A percentile compares a stretch with the other conserved stretches of the same genome.
phyloP scores from a whole-genome alignment of 2,888 invertebrate species.

The Clistopyga incitator region DNA sequence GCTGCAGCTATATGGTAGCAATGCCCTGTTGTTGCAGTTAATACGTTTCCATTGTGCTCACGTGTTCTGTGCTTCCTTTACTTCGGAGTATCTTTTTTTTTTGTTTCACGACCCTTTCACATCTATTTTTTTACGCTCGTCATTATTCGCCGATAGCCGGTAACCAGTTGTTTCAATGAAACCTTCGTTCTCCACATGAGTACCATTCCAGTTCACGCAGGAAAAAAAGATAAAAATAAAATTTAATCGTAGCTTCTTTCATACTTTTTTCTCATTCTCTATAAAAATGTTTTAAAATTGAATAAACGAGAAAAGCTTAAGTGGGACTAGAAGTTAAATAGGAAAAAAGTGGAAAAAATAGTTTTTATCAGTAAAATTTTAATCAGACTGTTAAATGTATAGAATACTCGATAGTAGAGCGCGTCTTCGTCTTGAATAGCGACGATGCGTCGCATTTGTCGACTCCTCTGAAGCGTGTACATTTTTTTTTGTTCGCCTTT shows the following conservation, averaged over 20 bases:
- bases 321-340: too few species aligned
- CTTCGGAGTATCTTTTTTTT: slow-evolving; percentile 24
- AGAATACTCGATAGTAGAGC: too few species aligned
- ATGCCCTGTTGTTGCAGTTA: slow-evolving; percentile 66
- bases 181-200: slow-evolving; percentile 36
- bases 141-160: slow-evolving; percentile 1
- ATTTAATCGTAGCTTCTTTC: neutral
- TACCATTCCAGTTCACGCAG: neutral
- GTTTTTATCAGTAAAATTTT: too few species aligned
- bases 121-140: neutral
- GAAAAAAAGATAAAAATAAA: neutral
- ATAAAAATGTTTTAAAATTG: neutral
- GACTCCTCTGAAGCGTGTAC: neutral
- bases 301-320: too few species aligned
- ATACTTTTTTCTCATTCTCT: neutral
- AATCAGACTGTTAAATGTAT: too few species aligned
- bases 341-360: neutral
- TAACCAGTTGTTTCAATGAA: slow-evolving; percentile 63
- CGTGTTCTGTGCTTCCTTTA: slow-evolving; percentile 39
- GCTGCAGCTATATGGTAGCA: slow-evolving; percentile 33
- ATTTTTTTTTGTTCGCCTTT: neutral
- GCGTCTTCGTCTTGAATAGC: neutral
- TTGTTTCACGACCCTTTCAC: neutral
- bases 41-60: slow-evolving; percentile 68
- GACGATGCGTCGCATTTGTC: neutral